Percentiles rank a stretch among this genome's conserved stretches.
phyloP scores from a whole-genome alignment of 2,888 invertebrate genomes.

The Choristoneura rosaceana region DNA sequence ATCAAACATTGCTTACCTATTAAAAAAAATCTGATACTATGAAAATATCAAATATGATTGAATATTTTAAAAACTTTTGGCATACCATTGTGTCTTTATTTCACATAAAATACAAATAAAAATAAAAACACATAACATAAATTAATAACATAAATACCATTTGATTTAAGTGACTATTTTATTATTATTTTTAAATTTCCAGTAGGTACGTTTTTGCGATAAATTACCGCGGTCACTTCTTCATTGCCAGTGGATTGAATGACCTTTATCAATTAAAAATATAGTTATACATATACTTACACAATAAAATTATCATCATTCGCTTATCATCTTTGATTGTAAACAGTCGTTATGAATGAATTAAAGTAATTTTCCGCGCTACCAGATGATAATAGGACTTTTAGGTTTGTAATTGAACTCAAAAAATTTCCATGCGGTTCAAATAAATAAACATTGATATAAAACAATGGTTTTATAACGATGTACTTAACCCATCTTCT shows the following conservation, averaged over 20 bases:
- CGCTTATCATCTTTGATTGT: not conserved
- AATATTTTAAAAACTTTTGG: too few relatives aligned
- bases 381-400: not conserved
- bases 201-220: too few relatives aligned
- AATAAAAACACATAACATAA: too few relatives aligned
- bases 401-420: not conserved
- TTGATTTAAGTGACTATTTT: too few relatives aligned
- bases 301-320: not conserved
- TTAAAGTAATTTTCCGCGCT: constrained; percentile 7
- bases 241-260: too few relatives aligned
- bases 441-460: constrained; percentile 1
- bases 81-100: too few relatives aligned
- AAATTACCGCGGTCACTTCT: too few relatives aligned
- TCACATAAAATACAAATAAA: too few relatives aligned
- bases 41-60: too few relatives aligned
- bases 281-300: not conserved
- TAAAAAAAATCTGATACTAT: too few relatives aligned
- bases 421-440: not conserved
- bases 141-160: too few relatives aligned
- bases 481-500: constrained; percentile 13
- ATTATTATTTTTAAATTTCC: too few relatives aligned
- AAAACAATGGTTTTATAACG: constrained; percentile 12
- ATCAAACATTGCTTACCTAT: not conserved
- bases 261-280: not conserved
- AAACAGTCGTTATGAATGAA: constrained; percentile 2